phyloP scores from a whole-genome alignment of 2,113 vertebrate genomes.

The Gobio gobio region DNA sequence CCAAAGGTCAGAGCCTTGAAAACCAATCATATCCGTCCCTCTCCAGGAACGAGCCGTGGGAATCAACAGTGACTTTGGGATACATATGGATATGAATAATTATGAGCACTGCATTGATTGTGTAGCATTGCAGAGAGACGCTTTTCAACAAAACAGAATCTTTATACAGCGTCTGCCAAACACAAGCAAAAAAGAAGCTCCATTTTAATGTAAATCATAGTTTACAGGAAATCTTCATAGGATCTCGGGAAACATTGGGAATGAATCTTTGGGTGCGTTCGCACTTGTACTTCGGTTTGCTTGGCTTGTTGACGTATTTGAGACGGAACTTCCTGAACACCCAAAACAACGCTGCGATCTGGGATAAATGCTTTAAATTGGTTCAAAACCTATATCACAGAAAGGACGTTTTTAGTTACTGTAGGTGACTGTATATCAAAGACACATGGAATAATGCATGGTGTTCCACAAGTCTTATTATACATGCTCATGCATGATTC shows the following conservation, averaged over 20 bases:
- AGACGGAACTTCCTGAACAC: too few relatives aligned
- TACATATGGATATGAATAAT: constrained; percentile 4
- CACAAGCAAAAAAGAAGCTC: background rate
- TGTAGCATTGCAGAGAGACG: background rate
- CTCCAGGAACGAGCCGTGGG: background rate
- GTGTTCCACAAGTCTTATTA: too few relatives aligned
- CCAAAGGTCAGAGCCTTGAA: constrained; percentile 56
- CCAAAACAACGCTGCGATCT: too few relatives aligned
- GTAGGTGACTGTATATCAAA: too few relatives aligned
- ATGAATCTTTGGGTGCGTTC: background rate
- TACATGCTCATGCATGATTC: too few relatives aligned
- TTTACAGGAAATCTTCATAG: background rate
- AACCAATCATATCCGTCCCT: constrained; percentile 41
- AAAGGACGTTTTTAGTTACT: too few relatives aligned
- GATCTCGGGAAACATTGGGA: background rate
- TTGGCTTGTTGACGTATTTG: too few relatives aligned
- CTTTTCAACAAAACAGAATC: background rate
- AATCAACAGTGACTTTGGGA: background rate
- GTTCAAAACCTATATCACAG: too few relatives aligned
- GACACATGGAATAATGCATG: too few relatives aligned
- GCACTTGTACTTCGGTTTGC: too few relatives aligned
- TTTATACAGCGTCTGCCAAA: background rate
- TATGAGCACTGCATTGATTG: background rate
- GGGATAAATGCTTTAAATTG: too few relatives aligned
- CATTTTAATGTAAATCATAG: background rate